Percentiles rank a stretch among this genome's conserved stretches.
Evolutionary conservation across 2,888 invertebrate species (phyloP).

Genomic region (Parelbella ahira): DNA sequence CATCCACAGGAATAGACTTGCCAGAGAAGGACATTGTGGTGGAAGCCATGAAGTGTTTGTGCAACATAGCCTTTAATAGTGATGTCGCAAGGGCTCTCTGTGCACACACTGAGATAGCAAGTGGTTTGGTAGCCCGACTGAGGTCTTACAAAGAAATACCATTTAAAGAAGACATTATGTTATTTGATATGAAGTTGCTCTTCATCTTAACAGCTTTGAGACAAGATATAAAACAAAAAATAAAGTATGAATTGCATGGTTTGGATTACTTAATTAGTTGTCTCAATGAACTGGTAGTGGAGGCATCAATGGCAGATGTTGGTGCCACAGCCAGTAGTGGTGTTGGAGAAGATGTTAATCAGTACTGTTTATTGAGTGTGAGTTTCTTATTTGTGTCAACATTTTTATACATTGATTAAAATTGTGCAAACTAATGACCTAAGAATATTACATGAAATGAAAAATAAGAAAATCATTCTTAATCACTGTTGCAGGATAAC

Average conservation of each 20-base stretch:
- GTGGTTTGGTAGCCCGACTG: conserved; percentile 86
- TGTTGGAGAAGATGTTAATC: conserved; percentile 31
- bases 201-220: conserved; percentile 94
- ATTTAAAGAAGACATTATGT: conserved; percentile 86
- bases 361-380: conserved; percentile 49
- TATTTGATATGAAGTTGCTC: conserved; percentile 92
- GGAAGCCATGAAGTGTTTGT: conserved; percentile 93
- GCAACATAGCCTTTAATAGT: conserved; percentile 91
- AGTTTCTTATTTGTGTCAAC: conserved; percentile 11
- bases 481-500: conserved; percentile 73
- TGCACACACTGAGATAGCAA: conserved; percentile 82
- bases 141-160: conserved; percentile 83
- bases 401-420: too few species aligned
- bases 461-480: too few species aligned
- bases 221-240: conserved; percentile 82
- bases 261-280: conserved; percentile 84
- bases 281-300: conserved; percentile 82
- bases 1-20: conserved; percentile 49
- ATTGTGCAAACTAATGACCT: too few species aligned
- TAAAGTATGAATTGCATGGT: conserved; percentile 85
- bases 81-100: conserved; percentile 64
- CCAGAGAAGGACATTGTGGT: conserved; percentile 80
- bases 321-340: conserved; percentile 41
- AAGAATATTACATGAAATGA: too few species aligned
- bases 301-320: conserved; percentile 45